Percentiles rank a stretch among this genome's conserved stretches.
Evolutionary conservation across 1,140 invertebrate species (phyloP).

Genomic region (Saccostrea cuccullata): DNA sequence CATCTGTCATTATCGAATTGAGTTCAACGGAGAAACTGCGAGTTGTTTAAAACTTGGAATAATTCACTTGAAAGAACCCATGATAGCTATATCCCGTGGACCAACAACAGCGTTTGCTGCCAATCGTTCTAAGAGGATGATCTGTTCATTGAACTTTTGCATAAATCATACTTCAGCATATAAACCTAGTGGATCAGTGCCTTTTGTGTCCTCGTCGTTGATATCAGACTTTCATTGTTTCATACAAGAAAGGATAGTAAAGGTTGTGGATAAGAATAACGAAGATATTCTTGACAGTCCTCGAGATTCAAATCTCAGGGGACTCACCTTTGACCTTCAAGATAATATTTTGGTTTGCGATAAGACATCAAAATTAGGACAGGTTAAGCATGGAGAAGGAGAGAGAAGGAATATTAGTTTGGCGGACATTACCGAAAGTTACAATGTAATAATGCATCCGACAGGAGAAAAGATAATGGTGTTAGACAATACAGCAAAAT

Average conservation of each 20-base stretch:
- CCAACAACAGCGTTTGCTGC: not conserved
- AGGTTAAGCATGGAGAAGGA: not conserved
- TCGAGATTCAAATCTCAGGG: too few relatives aligned
- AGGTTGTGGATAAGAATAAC: not conserved
- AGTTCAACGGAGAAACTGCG: too few relatives aligned
- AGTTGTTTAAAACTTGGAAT: not conserved
- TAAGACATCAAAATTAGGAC: not conserved
- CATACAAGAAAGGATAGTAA: not conserved
- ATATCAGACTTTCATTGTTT: not conserved
- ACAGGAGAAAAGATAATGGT: not conserved
- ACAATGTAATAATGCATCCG: not conserved
- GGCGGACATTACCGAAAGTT: not conserved
- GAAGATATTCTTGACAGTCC: not conserved
- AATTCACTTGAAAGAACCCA: not conserved
- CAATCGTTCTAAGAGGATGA: not conserved
- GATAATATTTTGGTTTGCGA: not conserved
- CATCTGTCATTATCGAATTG: not conserved
- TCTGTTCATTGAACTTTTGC: not conserved
- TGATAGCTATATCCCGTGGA: not conserved
- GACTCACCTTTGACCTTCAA: too few relatives aligned
- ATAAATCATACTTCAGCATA: not conserved
- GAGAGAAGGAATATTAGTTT: not conserved
- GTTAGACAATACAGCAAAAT: too few relatives aligned
- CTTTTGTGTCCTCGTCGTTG: not conserved
- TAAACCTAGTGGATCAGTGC: rapidly evolving